These are phyloP conservation scores for Melanotus villosus DNA, from an alignment of 2,888 invertebrate species.

Conservation along the genomic window DNA sequence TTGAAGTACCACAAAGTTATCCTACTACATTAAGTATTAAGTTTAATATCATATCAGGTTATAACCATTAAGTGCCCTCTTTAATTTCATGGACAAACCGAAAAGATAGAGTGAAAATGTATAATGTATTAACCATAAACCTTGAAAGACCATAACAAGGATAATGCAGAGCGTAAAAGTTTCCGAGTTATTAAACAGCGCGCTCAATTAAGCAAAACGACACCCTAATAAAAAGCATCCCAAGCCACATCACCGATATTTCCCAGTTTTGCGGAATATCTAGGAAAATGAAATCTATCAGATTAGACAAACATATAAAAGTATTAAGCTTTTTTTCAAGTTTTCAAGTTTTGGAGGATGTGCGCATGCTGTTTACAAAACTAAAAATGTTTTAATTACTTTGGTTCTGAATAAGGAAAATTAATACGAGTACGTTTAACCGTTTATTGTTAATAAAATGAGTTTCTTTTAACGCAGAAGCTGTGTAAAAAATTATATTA, in stretches of 20 bases:
- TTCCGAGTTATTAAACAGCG: constrained; percentile 43
- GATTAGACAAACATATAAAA: neutral
- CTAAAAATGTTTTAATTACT: no score
- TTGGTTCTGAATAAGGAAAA: no score
- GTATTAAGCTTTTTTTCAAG: neutral
- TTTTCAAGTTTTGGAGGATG: no score
- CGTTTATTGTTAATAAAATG: no score
- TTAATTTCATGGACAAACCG: neutral
- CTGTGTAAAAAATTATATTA: no score
- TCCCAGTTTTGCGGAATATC: constrained; percentile 5
- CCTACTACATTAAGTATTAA: no score
- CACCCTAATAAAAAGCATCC: constrained; percentile 39
- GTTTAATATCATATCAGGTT: no score
- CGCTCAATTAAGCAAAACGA: constrained; percentile 42
- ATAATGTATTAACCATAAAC: constrained; percentile 39
- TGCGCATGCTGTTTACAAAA: no score
- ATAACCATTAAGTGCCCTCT: neutral
- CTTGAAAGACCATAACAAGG: constrained; percentile 40
- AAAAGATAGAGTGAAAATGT: constrained; percentile 36
- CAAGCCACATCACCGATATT: constrained; percentile 37
- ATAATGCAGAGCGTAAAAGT: constrained; percentile 38
- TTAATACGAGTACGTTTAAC: no score
- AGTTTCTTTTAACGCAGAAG: no score
- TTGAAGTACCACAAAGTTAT: no score
- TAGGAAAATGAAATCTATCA: constrained; percentile 17